phyloP scores from a whole-genome alignment of 30 jellyfish, hydroid and myxozoan species.

The Rhopilema esculentum region DNA sequence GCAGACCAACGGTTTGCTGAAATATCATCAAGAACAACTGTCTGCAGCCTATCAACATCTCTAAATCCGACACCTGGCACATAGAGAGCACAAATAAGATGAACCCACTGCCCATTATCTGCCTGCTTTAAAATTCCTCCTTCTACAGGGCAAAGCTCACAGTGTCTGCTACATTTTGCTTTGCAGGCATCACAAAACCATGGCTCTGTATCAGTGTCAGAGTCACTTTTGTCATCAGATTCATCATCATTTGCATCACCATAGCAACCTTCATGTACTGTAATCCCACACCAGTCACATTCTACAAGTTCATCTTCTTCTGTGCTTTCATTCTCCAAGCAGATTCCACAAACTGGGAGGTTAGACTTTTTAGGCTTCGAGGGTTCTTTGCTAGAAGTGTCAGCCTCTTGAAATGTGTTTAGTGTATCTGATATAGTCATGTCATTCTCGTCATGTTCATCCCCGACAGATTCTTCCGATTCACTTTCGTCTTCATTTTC shows the following conservation, averaged over 20 bases:
- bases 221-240: conserved; percentile 74
- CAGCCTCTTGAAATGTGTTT: too few relatives aligned
- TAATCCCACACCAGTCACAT: conserved; percentile 93
- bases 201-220: conserved; percentile 94
- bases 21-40: conserved; percentile 89
- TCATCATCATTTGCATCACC: conserved; percentile 80
- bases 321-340: conserved; percentile 82
- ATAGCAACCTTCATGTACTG: conserved; percentile 99
- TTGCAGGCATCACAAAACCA: conserved; percentile 99
- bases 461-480: not conserved
- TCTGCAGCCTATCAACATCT: conserved; percentile 84
- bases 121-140: conserved; percentile 95
- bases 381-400: not conserved
- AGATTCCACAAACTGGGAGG: conserved; percentile 82
- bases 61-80: conserved; percentile 95
- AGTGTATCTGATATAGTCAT: not conserved
- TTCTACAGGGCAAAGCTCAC: conserved; percentile 94
- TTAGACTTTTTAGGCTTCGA: conserved; percentile 27
- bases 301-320: conserved; percentile 95
- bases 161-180: conserved; percentile 73
- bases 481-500: conserved; percentile 7
- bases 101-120: conserved; percentile 95
- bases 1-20: conserved; percentile 85
- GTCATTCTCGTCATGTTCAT: not conserved
- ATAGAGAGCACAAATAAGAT: conserved; percentile 92